Base-by-base conservation (phyloP, 2,888 invertebrate species). In the Lasius fuliginosus region DNA sequence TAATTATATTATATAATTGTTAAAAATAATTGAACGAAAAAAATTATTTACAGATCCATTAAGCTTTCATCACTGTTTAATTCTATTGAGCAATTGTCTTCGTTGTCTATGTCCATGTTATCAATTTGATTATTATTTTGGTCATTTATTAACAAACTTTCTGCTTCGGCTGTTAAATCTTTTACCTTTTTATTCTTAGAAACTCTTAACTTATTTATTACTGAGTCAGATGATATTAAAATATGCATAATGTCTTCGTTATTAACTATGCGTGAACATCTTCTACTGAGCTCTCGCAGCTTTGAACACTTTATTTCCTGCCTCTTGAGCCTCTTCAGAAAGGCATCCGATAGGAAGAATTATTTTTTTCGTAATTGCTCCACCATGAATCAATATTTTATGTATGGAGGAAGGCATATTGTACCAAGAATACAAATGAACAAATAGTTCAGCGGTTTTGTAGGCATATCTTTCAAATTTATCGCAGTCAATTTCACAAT, bases 391-490 rank as follows among this genome's bases (percentile, higher is more conserved):
- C 15, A 90, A 60, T 23, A 90, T 53, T 68, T 88, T 89, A 62
- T 90, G 90, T 11, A 90, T 83, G 18, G 76, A 81, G 5, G 68
- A 42, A 56, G 89, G 88, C 90, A 90, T 90, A 4, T 68, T 79
- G 68, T 90, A 90, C 87, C 86, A 90, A 3, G 42, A 12, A 64
- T 89, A 90, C 33, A 85, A 33, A 2, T 60, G 12, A 36, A 85
- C 0, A 46, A 49, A 85, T 36, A 86, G 36, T 82, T 86, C 68
- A 12, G 87, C 74, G 4, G 87, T 90, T 42, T 83, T 69, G 12
- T 23, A 8, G 53, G 62, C 58, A 69, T 85, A 88, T 46, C 33
- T 73, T 18, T 73, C 18, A 67, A 88, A 87, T 64, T 56, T 68
- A 30, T 84, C 65, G 4, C 42, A 42, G 67, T 89, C 67, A 27